Percentiles rank a stretch among this genome's conserved stretches.
These are phyloP conservation scores for Psophia crepitans DNA, from an alignment of 2,113 vertebrate species.

Conservation along the genomic window DNA sequence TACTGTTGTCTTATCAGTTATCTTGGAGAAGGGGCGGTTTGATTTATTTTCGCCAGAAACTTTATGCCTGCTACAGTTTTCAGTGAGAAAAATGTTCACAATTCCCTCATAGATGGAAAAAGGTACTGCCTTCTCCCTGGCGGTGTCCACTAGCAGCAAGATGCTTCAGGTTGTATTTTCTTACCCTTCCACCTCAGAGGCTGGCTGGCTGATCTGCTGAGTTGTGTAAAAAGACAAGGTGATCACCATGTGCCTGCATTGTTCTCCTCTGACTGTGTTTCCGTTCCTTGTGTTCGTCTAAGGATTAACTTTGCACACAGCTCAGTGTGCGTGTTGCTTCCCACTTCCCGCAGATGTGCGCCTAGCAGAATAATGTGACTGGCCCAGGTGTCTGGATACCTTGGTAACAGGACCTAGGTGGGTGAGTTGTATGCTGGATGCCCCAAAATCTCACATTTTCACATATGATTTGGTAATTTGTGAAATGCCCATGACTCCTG, in stretches of 20 bases:
- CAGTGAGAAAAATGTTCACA: not conserved
- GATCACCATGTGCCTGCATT: not conserved
- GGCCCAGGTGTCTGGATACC: not conserved
- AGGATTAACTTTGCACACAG: not conserved
- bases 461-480: not conserved
- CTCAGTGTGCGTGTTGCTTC: not conserved
- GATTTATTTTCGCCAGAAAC: constrained; percentile 13
- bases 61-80: not conserved
- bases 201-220: not conserved
- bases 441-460: not conserved
- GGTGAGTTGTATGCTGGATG: not conserved
- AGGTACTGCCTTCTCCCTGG: not conserved
- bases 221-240: not conserved
- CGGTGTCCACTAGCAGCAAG: not conserved
- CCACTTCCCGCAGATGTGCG: not conserved
- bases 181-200: not conserved
- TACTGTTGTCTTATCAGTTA: not conserved
- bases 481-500: not conserved
- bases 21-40: not conserved
- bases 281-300: not conserved
- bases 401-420: not conserved
- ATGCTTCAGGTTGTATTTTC: not conserved
- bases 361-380: not conserved
- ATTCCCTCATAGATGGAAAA: not conserved
- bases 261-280: not conserved